These are phyloP conservation scores for Dysdera silvatica DNA, from an alignment of 1,140 invertebrate genomes.

Conservation along the genomic window DNA sequence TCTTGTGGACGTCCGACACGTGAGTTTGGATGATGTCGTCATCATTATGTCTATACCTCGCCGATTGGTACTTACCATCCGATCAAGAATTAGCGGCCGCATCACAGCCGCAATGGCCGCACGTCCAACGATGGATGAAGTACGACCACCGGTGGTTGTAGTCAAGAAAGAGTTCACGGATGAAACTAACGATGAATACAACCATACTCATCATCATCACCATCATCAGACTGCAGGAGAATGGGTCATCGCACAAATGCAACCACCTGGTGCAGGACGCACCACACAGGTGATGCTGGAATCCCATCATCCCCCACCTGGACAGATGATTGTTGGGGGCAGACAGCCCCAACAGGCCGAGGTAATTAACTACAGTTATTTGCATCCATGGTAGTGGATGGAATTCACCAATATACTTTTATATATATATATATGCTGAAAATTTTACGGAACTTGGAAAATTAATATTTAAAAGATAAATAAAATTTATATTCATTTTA, in stretches of 20 bases:
- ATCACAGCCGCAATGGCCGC: conserved; percentile 15
- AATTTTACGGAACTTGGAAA: no score
- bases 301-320: conserved; percentile 4
- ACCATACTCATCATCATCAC: not conserved
- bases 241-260: not conserved
- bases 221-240: not conserved
- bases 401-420: no score
- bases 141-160: conserved; percentile 26
- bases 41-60: conserved; percentile 99
- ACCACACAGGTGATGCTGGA: conserved; percentile 25
- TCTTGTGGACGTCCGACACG: conserved; percentile 90
- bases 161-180: conserved; percentile 31
- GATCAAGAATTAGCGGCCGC: conserved; percentile 48
- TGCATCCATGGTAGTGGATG: no score
- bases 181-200: conserved; percentile 22
- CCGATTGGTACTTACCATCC: conserved; percentile 82
- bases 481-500: no score
- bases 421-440: no score
- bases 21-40: conserved; percentile 97
- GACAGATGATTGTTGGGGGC: no score
- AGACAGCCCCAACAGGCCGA: conserved; percentile 19
- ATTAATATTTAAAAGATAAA: no score
- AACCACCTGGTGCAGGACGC: conserved; percentile 2
- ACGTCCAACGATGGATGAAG: conserved; percentile 11
- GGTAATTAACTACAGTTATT: no score